These are phyloP conservation scores for Prosapia bicincta DNA, from an alignment of 2,888 invertebrate genomes.

Conservation along the genomic window DNA sequence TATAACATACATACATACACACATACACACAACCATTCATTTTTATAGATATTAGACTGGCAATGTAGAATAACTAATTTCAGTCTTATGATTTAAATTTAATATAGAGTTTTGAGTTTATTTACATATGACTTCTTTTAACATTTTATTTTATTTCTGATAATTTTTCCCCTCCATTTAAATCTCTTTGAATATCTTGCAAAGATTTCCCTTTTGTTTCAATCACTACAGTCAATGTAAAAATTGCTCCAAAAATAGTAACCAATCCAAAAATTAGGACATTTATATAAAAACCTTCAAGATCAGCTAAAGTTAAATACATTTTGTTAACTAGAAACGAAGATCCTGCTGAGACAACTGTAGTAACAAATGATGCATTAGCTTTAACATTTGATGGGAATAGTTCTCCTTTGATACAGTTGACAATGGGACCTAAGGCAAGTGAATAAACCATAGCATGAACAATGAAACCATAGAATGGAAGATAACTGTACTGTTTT, in stretches of 20 bases:
- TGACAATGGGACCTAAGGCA: slow-evolving; percentile 59
- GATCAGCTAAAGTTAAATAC: slow-evolving; percentile 46
- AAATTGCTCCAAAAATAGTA: neutral
- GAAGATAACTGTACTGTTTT: slow-evolving; percentile 30
- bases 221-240: neutral
- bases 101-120: no score
- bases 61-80: no score
- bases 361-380: slow-evolving; percentile 56
- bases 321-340: slow-evolving; percentile 58
- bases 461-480: slow-evolving; percentile 53
- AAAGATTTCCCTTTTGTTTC: neutral
- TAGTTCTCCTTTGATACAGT: slow-evolving; percentile 60
- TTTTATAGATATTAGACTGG: no score
- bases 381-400: slow-evolving; percentile 62
- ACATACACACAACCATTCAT: no score
- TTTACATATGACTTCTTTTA: no score
- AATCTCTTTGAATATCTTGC: neutral
- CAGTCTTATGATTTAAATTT: no score
- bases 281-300: neutral
- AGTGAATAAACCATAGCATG: slow-evolving; percentile 57
- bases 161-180: neutral
- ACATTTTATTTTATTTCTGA: neutral
- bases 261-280: neutral
- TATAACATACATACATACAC: no score
- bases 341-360: slow-evolving; percentile 54